Percentiles rank a stretch among this genome's conserved stretches.
phyloP scores from a whole-genome alignment of 2,797 vertebrate genomes.

The Chromis chromis region DNA sequence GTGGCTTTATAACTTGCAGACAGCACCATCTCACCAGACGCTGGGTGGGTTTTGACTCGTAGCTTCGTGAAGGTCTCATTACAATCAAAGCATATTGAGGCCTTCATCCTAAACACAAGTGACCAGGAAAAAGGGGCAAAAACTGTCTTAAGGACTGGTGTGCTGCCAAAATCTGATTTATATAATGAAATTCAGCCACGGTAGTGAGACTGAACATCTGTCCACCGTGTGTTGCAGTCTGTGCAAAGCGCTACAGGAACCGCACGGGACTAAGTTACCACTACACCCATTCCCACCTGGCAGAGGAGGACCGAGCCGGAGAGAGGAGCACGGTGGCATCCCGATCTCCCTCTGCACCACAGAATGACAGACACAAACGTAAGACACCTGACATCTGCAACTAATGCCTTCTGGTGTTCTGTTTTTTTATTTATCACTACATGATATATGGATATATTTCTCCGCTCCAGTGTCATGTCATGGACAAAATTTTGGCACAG shows the following conservation, averaged over 20 bases:
- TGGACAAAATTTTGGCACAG: too few species aligned
- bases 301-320: constrained; percentile 90
- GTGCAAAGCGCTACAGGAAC: constrained; percentile 97
- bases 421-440: background rate
- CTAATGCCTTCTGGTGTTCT: background rate
- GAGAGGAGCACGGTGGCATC: constrained; percentile 89
- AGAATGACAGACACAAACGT: constrained; percentile 94
- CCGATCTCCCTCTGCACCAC: constrained; percentile 84
- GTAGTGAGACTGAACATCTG: constrained; percentile 16
- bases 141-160: constrained; percentile 1
- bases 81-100: background rate
- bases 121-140: background rate
- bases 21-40: background rate
- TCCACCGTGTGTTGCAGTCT: constrained; percentile 83
- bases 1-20: background rate
- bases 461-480: too few species aligned
- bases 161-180: background rate
- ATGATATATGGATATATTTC: too few species aligned
- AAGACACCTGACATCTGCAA: constrained; percentile 59
- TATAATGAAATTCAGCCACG: constrained; percentile 1
- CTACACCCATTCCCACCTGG: constrained; percentile 95
- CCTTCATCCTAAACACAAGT: constrained; percentile 1
- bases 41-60: background rate
- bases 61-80: constrained; percentile 3
- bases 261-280: constrained; percentile 97